Evolutionary conservation across 2,888 invertebrate species (phyloP).

Genomic region (Serripes groenlandicus): DNA sequence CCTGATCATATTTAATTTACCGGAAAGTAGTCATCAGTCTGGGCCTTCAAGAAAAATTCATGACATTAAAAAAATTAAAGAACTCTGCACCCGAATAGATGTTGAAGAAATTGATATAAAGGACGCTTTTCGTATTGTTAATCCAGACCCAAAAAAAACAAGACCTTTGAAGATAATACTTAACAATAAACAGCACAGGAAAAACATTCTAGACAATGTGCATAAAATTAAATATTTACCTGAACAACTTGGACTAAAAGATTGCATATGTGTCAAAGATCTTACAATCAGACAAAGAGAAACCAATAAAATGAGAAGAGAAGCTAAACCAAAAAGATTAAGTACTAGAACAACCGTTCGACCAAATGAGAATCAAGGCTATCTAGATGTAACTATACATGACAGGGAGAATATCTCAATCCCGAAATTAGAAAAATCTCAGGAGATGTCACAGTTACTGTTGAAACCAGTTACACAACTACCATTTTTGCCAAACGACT

Average conservation of each 20-base stretch:
- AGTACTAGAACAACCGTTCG: too few species aligned
- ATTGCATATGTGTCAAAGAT: not conserved
- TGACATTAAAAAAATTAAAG: not conserved
- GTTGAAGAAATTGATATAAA: not conserved
- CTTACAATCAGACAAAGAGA: not conserved
- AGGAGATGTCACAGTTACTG: too few species aligned
- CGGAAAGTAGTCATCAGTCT: not conserved
- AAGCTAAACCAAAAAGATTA: too few species aligned
- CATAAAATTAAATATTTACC: not conserved
- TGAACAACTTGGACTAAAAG: not conserved
- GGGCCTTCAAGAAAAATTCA: not conserved
- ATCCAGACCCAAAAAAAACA: not conserved
- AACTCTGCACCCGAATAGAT: not conserved
- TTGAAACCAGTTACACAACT: too few species aligned
- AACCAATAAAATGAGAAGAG: not conserved
- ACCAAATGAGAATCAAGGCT: too few species aligned
- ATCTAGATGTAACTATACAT: too few species aligned
- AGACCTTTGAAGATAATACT: constrained; percentile 3
- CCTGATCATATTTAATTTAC: not conserved
- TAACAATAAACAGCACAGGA: constrained; percentile 6
- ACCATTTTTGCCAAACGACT: too few species aligned
- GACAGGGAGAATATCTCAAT: too few species aligned
- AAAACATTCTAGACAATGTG: constrained; percentile 8
- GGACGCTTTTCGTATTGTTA: not conserved
- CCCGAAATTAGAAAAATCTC: too few species aligned